Evolutionary conservation across 2,888 invertebrate genomes (phyloP), one percentile per base, ranked within the genome.

Genomic region (Hypena proboscidalis): DNA sequence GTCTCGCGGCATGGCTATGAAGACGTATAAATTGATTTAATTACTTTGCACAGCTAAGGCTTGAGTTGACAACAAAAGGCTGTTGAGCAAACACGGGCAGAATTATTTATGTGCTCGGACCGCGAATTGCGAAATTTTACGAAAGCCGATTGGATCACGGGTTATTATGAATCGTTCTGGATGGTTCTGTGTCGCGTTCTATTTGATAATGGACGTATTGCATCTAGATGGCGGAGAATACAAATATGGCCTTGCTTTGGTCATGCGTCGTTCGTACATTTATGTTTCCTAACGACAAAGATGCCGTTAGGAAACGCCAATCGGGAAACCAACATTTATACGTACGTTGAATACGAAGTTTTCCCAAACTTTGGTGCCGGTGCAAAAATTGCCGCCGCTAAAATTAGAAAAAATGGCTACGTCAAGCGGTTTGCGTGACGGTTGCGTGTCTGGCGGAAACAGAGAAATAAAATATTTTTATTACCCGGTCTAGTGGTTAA

Each of bases 391-490:
- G n/a, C n/a, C n/a, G n/a, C 61, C 56, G 43, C 40, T 52, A 63
- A 74, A 81, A 80, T 83, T 77, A 81, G 80, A 72, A 77, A 72
- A 70, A 78, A 80, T 77, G 78, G 75, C 68, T 64, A 71, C 68
- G 74, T 61, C 61, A 68, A 58, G 57, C 59, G 62, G 60, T 70
- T 83, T 67, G 81, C 83, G 83, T 84, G 80, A 78, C 77, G 67
- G 45, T 49, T 54, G 62, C 64, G 61, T 70, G 57, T 67, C 66
- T 67, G 57, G 62, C 60, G 66, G 71, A 62, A 66, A 61, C 62
- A 63, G 69, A 72, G 72, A 71, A 77, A 76, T 83, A 80, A 83
- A 82, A 83, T 85, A 83, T 81, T 85, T 84, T 83, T 83, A 86
- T 81, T 77, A 69, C 74, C 57, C 46, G 58, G 57, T 78, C 70